These are phyloP conservation scores for Forbesichthys papilliferus DNA, from an alignment of 2,113 vertebrate species.

Conservation along the genomic window DNA sequence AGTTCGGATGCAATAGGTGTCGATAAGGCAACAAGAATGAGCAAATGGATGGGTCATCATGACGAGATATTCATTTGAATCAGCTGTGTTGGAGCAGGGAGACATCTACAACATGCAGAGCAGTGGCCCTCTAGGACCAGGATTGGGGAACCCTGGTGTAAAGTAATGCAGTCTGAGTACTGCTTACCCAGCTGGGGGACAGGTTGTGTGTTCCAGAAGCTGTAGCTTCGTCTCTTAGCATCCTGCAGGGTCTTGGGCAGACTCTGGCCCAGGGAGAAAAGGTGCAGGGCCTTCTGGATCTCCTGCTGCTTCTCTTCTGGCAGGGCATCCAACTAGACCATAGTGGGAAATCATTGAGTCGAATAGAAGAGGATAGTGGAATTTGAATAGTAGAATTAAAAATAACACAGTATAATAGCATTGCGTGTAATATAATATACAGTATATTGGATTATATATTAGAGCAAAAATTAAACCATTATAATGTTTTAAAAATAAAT, in stretches of 20 bases:
- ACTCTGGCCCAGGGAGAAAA: constrained; percentile 88
- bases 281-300: constrained; percentile 95
- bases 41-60: no score
- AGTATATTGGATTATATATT: background rate
- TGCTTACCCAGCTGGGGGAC: constrained; percentile 89
- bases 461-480: background rate
- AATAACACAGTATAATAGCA: background rate
- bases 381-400: background rate
- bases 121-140: no score
- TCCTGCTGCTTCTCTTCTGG: constrained; percentile 94
- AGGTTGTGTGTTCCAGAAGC: constrained; percentile 96
- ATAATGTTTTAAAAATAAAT: background rate
- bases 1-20: no score
- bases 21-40: no score
- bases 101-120: no score
- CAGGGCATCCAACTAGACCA: constrained; percentile 85
- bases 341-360: background rate
- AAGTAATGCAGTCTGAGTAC: background rate
- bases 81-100: no score
- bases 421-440: background rate
- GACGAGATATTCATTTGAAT: no score
- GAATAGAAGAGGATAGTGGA: background rate
- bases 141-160: no score
- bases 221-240: constrained; percentile 87
- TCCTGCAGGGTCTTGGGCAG: constrained; percentile 92